Evolutionary conservation across 2,113 vertebrate genomes (phyloP).

Genomic region (Mobula hypostoma): DNA sequence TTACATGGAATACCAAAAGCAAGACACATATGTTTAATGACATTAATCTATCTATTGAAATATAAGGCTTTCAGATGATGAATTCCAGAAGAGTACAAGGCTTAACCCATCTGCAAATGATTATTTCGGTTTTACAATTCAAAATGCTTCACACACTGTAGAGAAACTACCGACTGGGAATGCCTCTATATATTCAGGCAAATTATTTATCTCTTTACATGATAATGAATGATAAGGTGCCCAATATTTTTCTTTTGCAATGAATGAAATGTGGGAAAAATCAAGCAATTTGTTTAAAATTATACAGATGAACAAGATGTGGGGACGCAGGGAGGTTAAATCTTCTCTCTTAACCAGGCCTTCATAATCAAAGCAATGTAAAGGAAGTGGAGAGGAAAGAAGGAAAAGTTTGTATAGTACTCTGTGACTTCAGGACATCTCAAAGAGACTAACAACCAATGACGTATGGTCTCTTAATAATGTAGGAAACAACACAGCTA

Average conservation of each 20-base stretch:
- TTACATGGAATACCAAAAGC: conserved; percentile 19
- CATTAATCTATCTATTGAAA: background rate
- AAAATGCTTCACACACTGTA: background rate
- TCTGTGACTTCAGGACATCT: too few relatives aligned
- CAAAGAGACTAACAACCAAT: too few relatives aligned
- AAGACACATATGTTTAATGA: conserved; percentile 4
- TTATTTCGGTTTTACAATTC: conserved; percentile 22
- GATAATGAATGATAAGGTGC: background rate
- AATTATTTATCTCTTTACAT: background rate
- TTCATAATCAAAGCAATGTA: too few relatives aligned
- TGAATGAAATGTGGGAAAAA: background rate
- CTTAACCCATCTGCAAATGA: background rate
- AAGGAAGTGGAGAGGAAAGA: too few relatives aligned
- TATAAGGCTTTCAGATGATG: background rate
- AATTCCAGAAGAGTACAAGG: background rate
- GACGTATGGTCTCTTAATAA: too few relatives aligned
- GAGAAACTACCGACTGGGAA: conserved; percentile 9
- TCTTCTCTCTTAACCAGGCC: too few relatives aligned
- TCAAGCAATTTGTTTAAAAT: background rate
- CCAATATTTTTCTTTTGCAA: background rate
- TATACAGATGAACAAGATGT: background rate
- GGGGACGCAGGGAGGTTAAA: background rate
- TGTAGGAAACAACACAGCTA: too few relatives aligned
- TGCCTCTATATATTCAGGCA: background rate
- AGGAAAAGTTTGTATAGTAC: too few relatives aligned